Base-by-base conservation (phyloP, 2,888 invertebrate genomes). In the Ecliptopera silaceata region DNA sequence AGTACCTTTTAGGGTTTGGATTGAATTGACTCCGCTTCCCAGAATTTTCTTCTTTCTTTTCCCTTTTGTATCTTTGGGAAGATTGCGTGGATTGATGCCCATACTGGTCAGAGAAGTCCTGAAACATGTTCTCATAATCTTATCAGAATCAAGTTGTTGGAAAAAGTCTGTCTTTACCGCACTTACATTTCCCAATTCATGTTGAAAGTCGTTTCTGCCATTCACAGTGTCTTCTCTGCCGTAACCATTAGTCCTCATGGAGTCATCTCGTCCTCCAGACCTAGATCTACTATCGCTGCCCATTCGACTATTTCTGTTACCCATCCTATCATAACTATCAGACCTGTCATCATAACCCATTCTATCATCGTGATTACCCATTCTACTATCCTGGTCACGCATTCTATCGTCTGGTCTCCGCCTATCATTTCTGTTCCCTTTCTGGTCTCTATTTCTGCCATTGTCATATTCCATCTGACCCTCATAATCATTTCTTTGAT, bases 11-110 rank as follows among this genome's bases (percentile, higher is more conserved):
- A 0, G 75, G 68, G 42, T 88, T 86, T 0, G 89, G 91, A 56
- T 89, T 91, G 56, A 88, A 88, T 53, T 89, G 91, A 59, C 88
- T 89, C 32, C 91, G 75, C 55, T 88, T 84, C 0, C 89, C 89
- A 0, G 88, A 86, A 57, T 87, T 88, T 48, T 84, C 84, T 8
- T 74, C 71, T 3, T 75, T 75, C 26, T 72, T 79, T 12, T 86
- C 87, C 1, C 89, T 76, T 60, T 79, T 87, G 55, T 79, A 85
- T 44, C 89, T 75, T 44, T 79, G 71, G 1, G 80, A 61, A 2
- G 74, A 43, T 44, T 78, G 78, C 0, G 78, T 76, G 0, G 81
- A 72, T 31, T 77, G 72, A 47, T 78, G 74, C 10, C 74, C 74
- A 15, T 74, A 71, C 44, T 77, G 77, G 43, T 70, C 73, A 1